Conservation (phyloP, 1,140 invertebrate genomes). For the Ceratosolen solmsi region DNA sequence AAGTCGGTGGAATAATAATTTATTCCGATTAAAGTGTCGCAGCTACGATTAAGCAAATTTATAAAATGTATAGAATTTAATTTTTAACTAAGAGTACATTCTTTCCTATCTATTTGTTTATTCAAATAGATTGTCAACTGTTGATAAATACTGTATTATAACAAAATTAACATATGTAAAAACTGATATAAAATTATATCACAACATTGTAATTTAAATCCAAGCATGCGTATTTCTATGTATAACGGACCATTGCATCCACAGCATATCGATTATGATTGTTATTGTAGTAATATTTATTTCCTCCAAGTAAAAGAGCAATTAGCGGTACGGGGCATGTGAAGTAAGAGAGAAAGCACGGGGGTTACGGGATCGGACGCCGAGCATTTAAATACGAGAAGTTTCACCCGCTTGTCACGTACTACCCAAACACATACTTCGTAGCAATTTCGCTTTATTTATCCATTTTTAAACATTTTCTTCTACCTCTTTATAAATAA, state of each 20-base stretch:
- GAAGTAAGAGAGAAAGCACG: background rate
- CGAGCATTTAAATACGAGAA: too few relatives aligned
- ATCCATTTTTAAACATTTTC: too few relatives aligned
- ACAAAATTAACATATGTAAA: background rate
- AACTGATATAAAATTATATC: constrained; percentile 8
- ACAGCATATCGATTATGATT: too few relatives aligned
- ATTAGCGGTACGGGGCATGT: background rate
- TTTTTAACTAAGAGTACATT: too few relatives aligned
- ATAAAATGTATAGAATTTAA: background rate
- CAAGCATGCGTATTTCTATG: constrained; percentile 28
- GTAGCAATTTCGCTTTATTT: constrained; percentile 33
- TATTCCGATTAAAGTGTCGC: too few relatives aligned
- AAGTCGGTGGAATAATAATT: too few relatives aligned
- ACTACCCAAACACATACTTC: background rate
- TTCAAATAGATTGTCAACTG: background rate
- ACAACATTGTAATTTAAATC: constrained; percentile 36
- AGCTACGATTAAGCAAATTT: too few relatives aligned
- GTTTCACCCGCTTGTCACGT: constrained; percentile 45
- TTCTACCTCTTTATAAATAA: background rate
- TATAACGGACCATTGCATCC: too few relatives aligned
- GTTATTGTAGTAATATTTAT: too few relatives aligned
- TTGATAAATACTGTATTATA: constrained; percentile 6
- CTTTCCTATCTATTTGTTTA: background rate
- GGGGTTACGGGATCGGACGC: background rate
- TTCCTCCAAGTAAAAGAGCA: too few relatives aligned